A percentile compares a stretch with the other conserved stretches of the same genome.
These are phyloP conservation scores for Polia nebulosa DNA, from an alignment of 2,888 invertebrate genomes.

Conservation along the genomic window DNA sequence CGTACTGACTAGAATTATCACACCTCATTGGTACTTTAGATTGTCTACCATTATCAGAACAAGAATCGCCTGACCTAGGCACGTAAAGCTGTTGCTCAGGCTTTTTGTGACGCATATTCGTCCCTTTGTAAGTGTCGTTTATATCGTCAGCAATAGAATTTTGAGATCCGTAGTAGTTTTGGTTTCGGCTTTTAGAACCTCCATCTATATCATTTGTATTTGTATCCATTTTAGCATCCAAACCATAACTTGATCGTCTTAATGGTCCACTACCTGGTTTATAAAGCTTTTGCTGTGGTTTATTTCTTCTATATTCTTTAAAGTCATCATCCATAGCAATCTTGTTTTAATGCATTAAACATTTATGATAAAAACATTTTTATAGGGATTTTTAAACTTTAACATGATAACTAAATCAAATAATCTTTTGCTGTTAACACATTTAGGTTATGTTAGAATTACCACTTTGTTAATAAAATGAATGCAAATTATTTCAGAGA, in stretches of 20 bases:
- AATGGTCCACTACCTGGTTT: constrained; percentile 95
- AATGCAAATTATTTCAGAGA: constrained; percentile 46
- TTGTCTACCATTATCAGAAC: constrained; percentile 81
- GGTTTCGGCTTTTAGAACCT: constrained; percentile 76
- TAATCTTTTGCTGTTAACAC: constrained; percentile 69
- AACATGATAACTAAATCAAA: constrained; percentile 46
- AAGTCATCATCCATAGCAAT: constrained; percentile 90
- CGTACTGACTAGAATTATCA: constrained; percentile 87
- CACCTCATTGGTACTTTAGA: constrained; percentile 77
- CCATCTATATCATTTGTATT: constrained; percentile 81
- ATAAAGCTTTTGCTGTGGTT: constrained; percentile 93
- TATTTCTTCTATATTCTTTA: constrained; percentile 91
- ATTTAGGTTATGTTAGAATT: constrained; percentile 80
- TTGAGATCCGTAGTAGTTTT: constrained; percentile 84
- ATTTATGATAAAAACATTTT: constrained; percentile 75
- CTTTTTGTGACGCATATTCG: constrained; percentile 82
- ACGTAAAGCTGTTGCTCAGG: constrained; percentile 88
- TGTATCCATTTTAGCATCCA: constrained; percentile 91
- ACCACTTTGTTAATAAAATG: constrained; percentile 68
- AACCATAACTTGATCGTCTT: constrained; percentile 92
- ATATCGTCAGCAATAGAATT: constrained; percentile 82
- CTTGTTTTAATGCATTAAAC: constrained; percentile 74
- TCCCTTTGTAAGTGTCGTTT: constrained; percentile 74
- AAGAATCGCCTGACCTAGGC: constrained; percentile 81
- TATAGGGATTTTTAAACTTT: constrained; percentile 45